Evolutionary conservation across 2,113 vertebrate genomes (phyloP).

Genomic region (Syngnathus scovelli): DNA sequence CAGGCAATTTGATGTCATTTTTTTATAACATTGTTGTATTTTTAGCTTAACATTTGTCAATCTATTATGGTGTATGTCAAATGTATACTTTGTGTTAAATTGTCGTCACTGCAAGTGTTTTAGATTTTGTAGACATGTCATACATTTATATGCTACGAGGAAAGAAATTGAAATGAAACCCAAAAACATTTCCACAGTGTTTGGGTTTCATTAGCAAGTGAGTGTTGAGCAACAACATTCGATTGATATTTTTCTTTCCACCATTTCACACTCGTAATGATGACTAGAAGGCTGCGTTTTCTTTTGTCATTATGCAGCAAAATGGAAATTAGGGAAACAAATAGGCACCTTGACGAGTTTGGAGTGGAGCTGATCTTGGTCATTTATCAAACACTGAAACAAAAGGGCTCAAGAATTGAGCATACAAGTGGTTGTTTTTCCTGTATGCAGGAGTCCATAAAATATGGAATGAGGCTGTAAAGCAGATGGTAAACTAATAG

Average conservation of each 20-base stretch:
- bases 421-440: background rate
- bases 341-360: background rate
- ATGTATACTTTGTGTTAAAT: background rate
- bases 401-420: background rate
- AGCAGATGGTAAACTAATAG: background rate
- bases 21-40: background rate
- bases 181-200: background rate
- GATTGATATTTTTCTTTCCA: background rate
- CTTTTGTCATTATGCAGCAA: slow-evolving; percentile 4
- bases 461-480: background rate
- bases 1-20: background rate
- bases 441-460: background rate
- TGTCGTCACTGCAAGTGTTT: background rate
- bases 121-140: background rate
- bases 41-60: background rate
- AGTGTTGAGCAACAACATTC: background rate
- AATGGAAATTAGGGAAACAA: slow-evolving; percentile 7
- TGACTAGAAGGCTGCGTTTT: background rate
- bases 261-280: slow-evolving; percentile 2
- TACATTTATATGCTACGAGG: background rate
- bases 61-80: background rate
- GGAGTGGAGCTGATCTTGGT: background rate
- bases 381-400: background rate
- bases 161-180: background rate
- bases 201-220: slow-evolving; percentile 3